phyloP scores from a whole-genome alignment of 2,113 vertebrate species.

The Tyto alba region DNA sequence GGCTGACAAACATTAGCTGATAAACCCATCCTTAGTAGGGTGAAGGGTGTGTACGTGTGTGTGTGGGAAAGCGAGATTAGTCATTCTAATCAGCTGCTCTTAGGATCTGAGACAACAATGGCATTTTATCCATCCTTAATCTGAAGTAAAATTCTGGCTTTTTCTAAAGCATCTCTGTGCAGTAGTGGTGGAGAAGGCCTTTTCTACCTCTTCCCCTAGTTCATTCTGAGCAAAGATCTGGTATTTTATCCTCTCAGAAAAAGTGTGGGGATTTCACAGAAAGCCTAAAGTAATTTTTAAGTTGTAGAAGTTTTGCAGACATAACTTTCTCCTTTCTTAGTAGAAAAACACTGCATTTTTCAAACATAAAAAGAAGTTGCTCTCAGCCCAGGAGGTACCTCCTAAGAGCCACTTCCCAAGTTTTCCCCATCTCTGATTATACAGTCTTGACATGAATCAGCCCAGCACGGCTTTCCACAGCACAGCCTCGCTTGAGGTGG shows the following conservation, averaged over 20 bases:
- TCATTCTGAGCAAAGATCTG: not conserved
- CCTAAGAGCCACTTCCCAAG: conserved; percentile 3
- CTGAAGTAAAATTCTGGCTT: not conserved
- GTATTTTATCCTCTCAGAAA: not conserved
- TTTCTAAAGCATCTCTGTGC: not conserved
- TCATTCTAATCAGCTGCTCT: not conserved
- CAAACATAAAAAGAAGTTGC: not conserved
- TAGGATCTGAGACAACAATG: not conserved
- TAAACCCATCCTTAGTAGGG: not conserved
- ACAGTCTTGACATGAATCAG: not conserved
- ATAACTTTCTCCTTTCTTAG: not conserved
- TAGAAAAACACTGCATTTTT: conserved; percentile 7
- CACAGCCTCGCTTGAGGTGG: not conserved
- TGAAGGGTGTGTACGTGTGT: not conserved
- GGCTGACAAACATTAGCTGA: not conserved
- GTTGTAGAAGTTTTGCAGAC: conserved; percentile 7
- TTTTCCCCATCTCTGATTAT: conserved; percentile 21
- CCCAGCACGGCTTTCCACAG: not conserved
- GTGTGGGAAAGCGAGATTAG: not conserved
- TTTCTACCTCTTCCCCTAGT: not conserved
- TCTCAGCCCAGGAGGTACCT: not conserved
- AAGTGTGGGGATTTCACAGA: not conserved
- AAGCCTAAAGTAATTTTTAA: conserved; percentile 13
- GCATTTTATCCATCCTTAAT: not conserved
- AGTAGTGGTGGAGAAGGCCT: not conserved